These are phyloP conservation scores for Lineus longissimus DNA, from an alignment of 1,140 invertebrate genomes.

Conservation along the genomic window DNA sequence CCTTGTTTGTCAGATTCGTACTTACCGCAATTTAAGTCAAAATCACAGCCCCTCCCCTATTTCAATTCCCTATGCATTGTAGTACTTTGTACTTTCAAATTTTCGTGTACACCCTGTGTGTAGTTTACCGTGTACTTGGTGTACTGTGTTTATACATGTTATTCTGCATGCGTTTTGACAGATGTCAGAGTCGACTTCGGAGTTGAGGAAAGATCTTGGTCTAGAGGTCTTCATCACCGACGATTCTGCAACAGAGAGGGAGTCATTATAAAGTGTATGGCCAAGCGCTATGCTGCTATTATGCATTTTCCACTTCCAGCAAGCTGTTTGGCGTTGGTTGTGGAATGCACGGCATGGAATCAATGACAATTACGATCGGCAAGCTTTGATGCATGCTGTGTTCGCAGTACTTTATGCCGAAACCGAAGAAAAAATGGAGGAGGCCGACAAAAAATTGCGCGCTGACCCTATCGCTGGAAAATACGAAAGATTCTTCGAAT, in stretches of 20 bases:
- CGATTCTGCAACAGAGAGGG: not conserved
- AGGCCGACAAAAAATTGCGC: not conserved
- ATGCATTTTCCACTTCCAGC: not conserved
- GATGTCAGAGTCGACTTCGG: no score
- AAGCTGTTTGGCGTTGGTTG: not conserved
- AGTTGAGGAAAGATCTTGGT: no score
- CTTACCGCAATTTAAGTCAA: no score
- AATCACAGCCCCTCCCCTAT: no score
- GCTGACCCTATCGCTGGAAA: not conserved
- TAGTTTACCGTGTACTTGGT: no score
- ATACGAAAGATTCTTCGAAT: not conserved
- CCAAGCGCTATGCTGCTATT: not conserved
- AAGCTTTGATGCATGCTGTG: not conserved
- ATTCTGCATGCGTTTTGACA: no score
- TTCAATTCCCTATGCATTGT: no score
- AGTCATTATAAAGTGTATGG: not conserved
- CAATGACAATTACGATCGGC: not conserved
- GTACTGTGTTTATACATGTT: no score
- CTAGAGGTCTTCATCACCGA: not conserved
- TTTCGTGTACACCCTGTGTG: no score
- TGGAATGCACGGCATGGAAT: not conserved
- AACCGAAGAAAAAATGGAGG: not conserved
- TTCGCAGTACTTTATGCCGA: not conserved
- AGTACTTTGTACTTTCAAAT: no score
- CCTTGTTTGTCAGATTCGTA: no score